Percentiles rank a stretch among this genome's conserved stretches.
These are phyloP conservation scores for Rhopalosiphum padi DNA, from an alignment of 1,140 invertebrate genomes.

Conservation along the genomic window DNA sequence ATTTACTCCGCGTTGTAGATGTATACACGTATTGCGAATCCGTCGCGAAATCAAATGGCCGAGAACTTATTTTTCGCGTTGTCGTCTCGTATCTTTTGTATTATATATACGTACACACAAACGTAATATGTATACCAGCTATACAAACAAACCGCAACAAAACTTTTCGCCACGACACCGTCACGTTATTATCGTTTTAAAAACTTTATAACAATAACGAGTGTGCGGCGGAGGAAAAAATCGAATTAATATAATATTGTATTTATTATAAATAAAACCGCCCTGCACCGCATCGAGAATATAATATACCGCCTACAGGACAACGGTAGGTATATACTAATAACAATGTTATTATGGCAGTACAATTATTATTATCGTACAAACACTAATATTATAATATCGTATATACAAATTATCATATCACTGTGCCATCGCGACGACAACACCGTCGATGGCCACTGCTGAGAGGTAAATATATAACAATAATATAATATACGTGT, in stretches of 20 bases:
- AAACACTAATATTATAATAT: not conserved
- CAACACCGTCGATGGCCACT: not conserved
- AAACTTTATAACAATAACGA: not conserved
- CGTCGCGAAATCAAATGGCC: not conserved
- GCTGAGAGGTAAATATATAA: constrained; percentile 12
- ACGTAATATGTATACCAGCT: not conserved
- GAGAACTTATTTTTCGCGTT: constrained; percentile 19
- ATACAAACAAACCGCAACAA: not conserved
- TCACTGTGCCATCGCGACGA: not conserved
- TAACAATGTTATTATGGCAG: not conserved
- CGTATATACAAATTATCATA: constrained; percentile 21
- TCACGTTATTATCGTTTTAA: not conserved
- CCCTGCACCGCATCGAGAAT: not conserved
- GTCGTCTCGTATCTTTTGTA: not conserved
- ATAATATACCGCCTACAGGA: not conserved
- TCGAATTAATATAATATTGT: not conserved
- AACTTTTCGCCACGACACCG: not conserved
- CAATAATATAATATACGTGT: not conserved
- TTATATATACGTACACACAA: not conserved
- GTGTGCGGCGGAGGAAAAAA: not conserved
- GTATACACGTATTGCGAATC: not conserved
- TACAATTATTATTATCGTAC: no score
- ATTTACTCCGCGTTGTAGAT: not conserved
- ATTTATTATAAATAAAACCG: not conserved
- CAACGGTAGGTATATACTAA: not conserved